Conservation (phyloP, 2,113 vertebrate genomes). For the Sphaerodactylus townsendi region DNA sequence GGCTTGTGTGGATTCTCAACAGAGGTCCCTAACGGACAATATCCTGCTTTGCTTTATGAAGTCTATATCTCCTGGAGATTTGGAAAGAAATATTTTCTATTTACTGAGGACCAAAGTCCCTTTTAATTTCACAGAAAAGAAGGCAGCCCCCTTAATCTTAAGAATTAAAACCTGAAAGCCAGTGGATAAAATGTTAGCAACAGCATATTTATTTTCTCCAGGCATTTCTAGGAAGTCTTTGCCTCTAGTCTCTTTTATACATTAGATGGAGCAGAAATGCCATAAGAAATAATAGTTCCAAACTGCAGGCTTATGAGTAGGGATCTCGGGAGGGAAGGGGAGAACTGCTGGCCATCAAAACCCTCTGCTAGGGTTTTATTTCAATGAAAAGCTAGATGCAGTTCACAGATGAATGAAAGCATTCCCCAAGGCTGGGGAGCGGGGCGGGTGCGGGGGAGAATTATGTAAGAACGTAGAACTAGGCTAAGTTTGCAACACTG, state of each 20-base stretch:
- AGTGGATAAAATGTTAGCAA: too few relatives aligned
- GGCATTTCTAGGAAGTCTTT: neutral
- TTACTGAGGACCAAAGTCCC: too few relatives aligned
- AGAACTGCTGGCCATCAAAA: neutral
- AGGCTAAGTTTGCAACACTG: neutral
- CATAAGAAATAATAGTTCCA: neutral
- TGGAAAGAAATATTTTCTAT: too few relatives aligned
- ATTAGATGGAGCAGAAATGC: neutral
- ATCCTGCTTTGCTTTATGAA: too few relatives aligned
- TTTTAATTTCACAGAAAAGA: too few relatives aligned
- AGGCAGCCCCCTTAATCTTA: too few relatives aligned
- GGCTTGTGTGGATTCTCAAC: too few relatives aligned
- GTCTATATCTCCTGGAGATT: too few relatives aligned
- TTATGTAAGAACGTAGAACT: constrained; percentile 3
- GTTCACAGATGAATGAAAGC: neutral
- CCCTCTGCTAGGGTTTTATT: neutral
- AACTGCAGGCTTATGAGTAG: neutral
- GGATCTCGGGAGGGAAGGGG: neutral
- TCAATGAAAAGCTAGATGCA: neutral
- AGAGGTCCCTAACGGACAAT: too few relatives aligned
- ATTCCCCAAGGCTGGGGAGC: neutral
- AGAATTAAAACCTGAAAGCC: too few relatives aligned
- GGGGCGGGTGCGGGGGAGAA: too few relatives aligned
- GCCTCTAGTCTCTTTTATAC: neutral
- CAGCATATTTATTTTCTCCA: too few relatives aligned